phyloP scores from a whole-genome alignment of 2,113 vertebrate species.

The Misgurnus anguillicaudatus region DNA sequence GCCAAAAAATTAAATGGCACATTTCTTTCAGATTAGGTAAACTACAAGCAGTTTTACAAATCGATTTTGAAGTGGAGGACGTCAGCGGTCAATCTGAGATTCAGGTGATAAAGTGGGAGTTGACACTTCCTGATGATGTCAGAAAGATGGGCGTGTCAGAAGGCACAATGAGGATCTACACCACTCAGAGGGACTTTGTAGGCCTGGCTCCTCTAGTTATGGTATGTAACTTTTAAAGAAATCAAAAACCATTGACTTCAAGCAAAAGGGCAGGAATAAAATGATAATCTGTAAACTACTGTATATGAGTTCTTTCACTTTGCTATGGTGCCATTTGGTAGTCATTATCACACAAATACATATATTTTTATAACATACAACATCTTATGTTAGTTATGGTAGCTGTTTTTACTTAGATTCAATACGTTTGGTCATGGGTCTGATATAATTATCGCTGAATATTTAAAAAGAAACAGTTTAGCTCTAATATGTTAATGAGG shows the following conservation, averaged over 20 bases:
- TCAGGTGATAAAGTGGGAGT: slow-evolving; percentile 90
- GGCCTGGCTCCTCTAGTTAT: slow-evolving; percentile 86
- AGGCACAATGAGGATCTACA: slow-evolving; percentile 86
- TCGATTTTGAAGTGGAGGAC: slow-evolving; percentile 87
- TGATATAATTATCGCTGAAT: too few species aligned
- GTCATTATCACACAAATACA: too few species aligned
- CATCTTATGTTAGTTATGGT: background rate
- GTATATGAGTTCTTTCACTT: too few species aligned
- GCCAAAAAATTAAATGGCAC: too few species aligned
- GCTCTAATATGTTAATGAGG: too few species aligned
- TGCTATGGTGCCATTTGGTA: too few species aligned
- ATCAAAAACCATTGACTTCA: background rate
- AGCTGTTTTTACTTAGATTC: too few species aligned
- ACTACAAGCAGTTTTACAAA: slow-evolving; percentile 86
- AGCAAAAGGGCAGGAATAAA: background rate
- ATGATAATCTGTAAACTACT: too few species aligned
- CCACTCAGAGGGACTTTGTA: slow-evolving; percentile 84
- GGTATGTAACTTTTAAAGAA: slow-evolving; percentile 75
- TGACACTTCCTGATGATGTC: slow-evolving; percentile 79
- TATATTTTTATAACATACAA: too few species aligned
- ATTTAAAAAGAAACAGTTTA: too few species aligned
- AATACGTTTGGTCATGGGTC: too few species aligned
- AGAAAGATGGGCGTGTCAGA: slow-evolving; percentile 69
- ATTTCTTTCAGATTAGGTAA: slow-evolving; percentile 62
- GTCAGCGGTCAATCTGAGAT: slow-evolving; percentile 75